Base-by-base conservation (phyloP, 2,888 invertebrate genomes). In the Hirtodrosophila histrioides region DNA sequence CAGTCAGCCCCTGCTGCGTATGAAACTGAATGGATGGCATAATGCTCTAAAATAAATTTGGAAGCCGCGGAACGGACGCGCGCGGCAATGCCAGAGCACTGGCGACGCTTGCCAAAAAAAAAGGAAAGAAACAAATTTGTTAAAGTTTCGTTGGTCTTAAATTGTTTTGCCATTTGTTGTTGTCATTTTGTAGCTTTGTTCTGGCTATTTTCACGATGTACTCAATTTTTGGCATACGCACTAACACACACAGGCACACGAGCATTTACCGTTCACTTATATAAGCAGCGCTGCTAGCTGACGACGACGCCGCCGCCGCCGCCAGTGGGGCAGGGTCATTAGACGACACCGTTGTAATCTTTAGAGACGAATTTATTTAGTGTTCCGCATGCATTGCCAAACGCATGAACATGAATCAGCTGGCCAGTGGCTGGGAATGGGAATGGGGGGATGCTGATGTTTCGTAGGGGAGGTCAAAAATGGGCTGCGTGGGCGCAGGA, bases 31-130 rank as follows among this genome's bases (percentile, higher is more conserved):
- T 68, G 72, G 71, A 86, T 85, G 85, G 89, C 86, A 86, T 86
- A 86, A 86, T 89, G 74, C 87, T 89, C 74, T 89, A 89, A 86
- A 89, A 89, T 86, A 86, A 89, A 88, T 88, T 89, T 86, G 78
- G 71, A 78, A 88, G 87, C 67, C 50, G 31, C 1, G 35, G 69
- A 54, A 7, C 7, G 35, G 35, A 48, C 69, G 51, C 49, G 54
- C 39, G 49, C 56, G 56, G 43, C 31, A 45, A 12, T 17, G 31
- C 8, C 11, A 43, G 33, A 56, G 46, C 56, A 46, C 53, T 62
- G 61, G 50, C 43, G 53, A 74, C 56, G 82, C 54, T 83, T 83
- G 82, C 88, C 87, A 88, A 88, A 69, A 51, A 48, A n/a, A n/a
- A n/a, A n/a, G n/a, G n/a, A n/a, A n/a, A n/a, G n/a, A n/a, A 44